Evolutionary conservation across 2,113 vertebrate species (phyloP).

Genomic region (Ochotona curzoniae): DNA sequence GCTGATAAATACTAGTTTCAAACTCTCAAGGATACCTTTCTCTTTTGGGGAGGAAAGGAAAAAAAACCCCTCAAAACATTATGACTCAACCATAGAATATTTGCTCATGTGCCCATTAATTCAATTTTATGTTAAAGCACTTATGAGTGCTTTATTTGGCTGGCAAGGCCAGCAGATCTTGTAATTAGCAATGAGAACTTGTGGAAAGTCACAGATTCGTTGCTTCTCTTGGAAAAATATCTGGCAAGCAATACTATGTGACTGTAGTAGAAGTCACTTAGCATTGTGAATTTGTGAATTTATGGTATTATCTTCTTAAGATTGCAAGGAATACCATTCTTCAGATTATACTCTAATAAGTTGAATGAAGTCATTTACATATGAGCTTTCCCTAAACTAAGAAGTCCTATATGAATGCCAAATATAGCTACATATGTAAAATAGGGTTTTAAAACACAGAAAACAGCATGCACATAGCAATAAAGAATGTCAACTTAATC

Average conservation of each 20-base stretch:
- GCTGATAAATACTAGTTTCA: background rate
- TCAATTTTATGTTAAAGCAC: background rate
- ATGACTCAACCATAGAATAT: background rate
- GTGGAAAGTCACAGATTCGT: background rate
- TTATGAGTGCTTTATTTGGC: background rate
- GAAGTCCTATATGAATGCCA: conserved; percentile 28
- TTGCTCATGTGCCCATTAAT: background rate
- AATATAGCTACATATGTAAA: background rate
- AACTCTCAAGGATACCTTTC: conserved; percentile 12
- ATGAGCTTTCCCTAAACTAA: conserved; percentile 13
- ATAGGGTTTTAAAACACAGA: background rate
- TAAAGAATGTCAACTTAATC: conserved; percentile 49
- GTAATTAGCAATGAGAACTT: conserved; percentile 28
- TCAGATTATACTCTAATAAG: background rate
- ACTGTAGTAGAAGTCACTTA: background rate
- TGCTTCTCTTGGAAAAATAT: background rate
- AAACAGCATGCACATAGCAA: background rate
- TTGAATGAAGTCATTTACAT: background rate
- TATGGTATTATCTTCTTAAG: conserved; percentile 21
- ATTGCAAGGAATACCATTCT: conserved; percentile 20
- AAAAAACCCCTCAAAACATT: conserved; percentile 24
- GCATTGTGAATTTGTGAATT: conserved; percentile 38
- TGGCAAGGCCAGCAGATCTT: background rate
- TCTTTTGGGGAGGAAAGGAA: background rate
- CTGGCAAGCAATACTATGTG: background rate